Percentiles rank a stretch among this genome's conserved stretches.
Evolutionary conservation across 2,113 vertebrate genomes (phyloP).

Genomic region (Malurus elegans): DNA sequence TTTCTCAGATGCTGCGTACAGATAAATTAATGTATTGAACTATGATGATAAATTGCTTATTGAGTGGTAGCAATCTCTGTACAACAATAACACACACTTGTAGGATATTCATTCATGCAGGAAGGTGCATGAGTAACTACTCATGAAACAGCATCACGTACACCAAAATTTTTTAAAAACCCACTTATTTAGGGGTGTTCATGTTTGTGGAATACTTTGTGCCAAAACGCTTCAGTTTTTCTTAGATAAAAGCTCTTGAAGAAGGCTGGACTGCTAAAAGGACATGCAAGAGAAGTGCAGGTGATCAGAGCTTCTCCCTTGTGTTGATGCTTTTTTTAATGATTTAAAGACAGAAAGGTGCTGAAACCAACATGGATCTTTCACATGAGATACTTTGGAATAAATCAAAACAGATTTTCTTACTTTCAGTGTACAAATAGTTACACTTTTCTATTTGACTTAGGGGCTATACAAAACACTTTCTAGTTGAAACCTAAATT

Average conservation of each 20-base stretch:
- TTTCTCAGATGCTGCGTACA: slow-evolving; percentile 2
- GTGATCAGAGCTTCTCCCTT: neutral
- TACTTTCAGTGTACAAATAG: neutral
- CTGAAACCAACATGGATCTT: neutral
- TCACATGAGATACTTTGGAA: neutral
- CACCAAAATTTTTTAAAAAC: neutral
- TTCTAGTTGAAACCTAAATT: neutral
- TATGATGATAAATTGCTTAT: neutral
- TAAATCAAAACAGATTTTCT: neutral
- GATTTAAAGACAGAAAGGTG: neutral
- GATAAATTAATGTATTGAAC: neutral
- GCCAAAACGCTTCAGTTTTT: neutral
- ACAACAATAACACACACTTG: neutral
- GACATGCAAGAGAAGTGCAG: neutral
- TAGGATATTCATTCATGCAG: neutral
- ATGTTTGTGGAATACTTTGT: neutral
- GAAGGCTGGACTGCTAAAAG: neutral
- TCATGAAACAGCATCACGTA: neutral
- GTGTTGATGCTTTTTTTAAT: neutral
- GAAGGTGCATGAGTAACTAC: neutral
- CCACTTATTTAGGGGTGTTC: neutral
- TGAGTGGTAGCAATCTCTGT: neutral
- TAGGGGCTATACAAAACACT: neutral
- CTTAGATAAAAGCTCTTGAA: neutral
- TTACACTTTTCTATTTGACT: neutral